Evolutionary conservation across 2,797 vertebrate species (phyloP).

Genomic region (Monodelphis domestica): DNA sequence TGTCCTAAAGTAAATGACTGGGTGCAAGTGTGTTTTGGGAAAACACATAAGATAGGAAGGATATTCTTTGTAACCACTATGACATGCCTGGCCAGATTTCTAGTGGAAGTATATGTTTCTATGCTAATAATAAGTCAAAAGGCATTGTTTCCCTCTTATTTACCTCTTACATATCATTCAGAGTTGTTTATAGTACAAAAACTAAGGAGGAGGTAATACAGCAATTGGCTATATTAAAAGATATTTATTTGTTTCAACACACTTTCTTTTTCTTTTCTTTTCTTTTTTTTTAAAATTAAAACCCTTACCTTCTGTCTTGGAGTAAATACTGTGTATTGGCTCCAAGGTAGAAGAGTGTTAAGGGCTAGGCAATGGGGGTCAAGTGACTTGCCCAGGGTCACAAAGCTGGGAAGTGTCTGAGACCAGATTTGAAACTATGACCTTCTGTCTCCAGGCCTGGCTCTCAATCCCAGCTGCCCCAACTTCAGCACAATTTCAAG

Average conservation of each 20-base stretch:
- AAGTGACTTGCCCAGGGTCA: no score
- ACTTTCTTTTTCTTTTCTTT: no score
- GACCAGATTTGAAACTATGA: no score
- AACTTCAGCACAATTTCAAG: rapidly evolving
- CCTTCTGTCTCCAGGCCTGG: no score
- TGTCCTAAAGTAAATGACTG: not conserved
- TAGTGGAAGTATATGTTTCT: not conserved
- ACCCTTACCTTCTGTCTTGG: no score
- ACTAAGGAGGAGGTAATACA: not conserved
- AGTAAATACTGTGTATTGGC: no score
- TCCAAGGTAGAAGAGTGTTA: no score
- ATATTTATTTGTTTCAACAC: rapidly evolving
- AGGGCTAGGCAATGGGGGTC: no score
- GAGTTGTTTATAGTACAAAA: not conserved
- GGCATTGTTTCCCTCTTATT: not conserved
- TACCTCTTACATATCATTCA: no score
- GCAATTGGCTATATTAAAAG: rapidly evolving
- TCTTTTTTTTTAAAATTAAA: no score
- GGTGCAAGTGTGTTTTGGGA: not conserved
- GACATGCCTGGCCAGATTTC: not conserved
- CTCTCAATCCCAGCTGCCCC: no score
- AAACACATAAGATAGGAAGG: not conserved
- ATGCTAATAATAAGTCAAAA: not conserved
- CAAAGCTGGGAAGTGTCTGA: no score
- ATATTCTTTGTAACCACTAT: not conserved